Conservation (phyloP, 1,140 invertebrate species). For the Vanessa tameamea region DNA sequence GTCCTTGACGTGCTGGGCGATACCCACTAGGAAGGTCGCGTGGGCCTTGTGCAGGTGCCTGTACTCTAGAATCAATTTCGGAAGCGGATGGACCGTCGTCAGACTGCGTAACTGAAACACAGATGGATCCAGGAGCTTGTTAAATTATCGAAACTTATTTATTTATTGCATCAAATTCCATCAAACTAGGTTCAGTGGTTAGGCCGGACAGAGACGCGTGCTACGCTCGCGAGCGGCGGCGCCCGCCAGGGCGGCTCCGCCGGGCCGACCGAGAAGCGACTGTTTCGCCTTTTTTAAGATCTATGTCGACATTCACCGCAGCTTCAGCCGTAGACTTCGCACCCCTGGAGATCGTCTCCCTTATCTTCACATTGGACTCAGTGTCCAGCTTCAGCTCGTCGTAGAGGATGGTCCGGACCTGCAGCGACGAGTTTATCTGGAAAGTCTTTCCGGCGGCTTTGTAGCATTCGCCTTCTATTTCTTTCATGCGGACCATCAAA, state of each 20-base stretch:
- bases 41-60: conserved; percentile 81
- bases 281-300: too few relatives aligned
- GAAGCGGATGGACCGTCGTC: conserved; percentile 76
- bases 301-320: conserved; percentile 55
- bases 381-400: conserved; percentile 81
- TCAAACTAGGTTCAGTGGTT: too few relatives aligned
- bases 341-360: conserved; percentile 71
- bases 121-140: neutral
- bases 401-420: conserved; percentile 81
- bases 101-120: conserved; percentile 70
- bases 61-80: conserved; percentile 80
- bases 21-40: conserved; percentile 82
- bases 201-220: too few relatives aligned
- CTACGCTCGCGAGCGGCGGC: too few relatives aligned
- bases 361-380: conserved; percentile 67
- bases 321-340: conserved; percentile 82
- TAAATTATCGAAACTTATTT: too few relatives aligned
- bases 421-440: conserved; percentile 78
- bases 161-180: too few relatives aligned
- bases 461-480: conserved; percentile 74
- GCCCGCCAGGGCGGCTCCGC: too few relatives aligned
- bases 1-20: conserved; percentile 72
- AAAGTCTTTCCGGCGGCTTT: conserved; percentile 76
- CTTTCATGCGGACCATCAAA: conserved; percentile 63
- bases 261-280: too few relatives aligned